Base-by-base conservation (phyloP, 2,113 vertebrate genomes). In the Pionites leucogaster region DNA sequence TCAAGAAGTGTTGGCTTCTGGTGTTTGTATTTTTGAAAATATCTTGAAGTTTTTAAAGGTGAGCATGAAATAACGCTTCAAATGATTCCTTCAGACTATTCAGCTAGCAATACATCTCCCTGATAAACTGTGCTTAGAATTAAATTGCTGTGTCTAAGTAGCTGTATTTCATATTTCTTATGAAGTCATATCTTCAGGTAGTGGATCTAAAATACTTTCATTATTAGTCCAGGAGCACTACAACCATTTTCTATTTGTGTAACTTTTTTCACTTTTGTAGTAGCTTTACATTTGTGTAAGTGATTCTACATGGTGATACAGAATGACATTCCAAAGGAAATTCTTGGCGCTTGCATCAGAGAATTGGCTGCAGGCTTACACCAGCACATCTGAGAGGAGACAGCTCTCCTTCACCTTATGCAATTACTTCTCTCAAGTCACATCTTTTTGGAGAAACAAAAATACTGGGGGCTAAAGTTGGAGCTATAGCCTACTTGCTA, bases 141-240 rank as follows among this genome's bases (percentile, higher is more conserved):
- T 83, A 93, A 93, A 59, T 72, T 60, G 49, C n/a, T 63, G 31
- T 8, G 17, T 53, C 64, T 83, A 57, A 88, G 52, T 46, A 79
- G 42, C 33, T 55, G 20, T 63, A 77, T 86, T 88, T 88, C 18
- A 2, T 77, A 59, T 55, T 93, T 68, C 64, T 44, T 76, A 75
- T 44, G 41, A 84, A 84, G 76, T 44, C 12, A 17, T 79, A 44
- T 79, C 93, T 96, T 88, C 91, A 79, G 17, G 62, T 93, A 95
- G 93, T 92, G 90, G 82, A 31, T 93, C 49, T 93, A 80, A 95
- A 96, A 33, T 92, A 42, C 55, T 74, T 20, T 57, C 75, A 42
- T 84, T 86, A 67, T 63, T 93, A 65, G 53, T 83, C 88, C 82
- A 86, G 90, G 31, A 93, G 60, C 18, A 59, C 86, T 68, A 72